These are phyloP conservation scores for Mechanitis messenoides DNA, from an alignment of 2,888 invertebrate species.

Conservation along the genomic window DNA sequence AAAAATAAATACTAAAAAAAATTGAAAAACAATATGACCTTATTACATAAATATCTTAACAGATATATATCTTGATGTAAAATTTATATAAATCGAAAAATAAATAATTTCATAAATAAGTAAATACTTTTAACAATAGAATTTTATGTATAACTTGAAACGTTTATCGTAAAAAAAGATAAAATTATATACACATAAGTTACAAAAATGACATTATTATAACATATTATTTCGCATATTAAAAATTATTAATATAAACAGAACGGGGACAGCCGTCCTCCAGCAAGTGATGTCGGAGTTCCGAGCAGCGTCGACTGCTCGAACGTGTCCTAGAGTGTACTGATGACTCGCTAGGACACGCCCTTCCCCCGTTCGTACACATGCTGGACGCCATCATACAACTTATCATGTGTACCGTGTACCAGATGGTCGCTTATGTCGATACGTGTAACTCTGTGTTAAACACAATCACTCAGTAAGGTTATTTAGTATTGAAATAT, in stretches of 20 bases:
- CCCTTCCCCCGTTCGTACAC: background rate
- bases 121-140: too few relatives aligned
- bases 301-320: constrained; percentile 18
- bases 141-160: too few relatives aligned
- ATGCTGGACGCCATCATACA: background rate
- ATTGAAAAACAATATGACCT: too few relatives aligned
- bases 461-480: too few relatives aligned
- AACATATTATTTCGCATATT: background rate
- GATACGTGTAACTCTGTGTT: background rate
- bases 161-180: too few relatives aligned
- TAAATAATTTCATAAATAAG: too few relatives aligned
- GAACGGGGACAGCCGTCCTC: constrained; percentile 54
- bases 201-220: background rate
- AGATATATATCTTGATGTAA: constrained; percentile 23
- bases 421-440: background rate
- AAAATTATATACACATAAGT: too few relatives aligned
- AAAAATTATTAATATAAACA: constrained; percentile 38
- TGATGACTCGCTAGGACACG: background rate
- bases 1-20: too few relatives aligned
- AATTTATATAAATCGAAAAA: background rate
- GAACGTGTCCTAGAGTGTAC: constrained; percentile 4
- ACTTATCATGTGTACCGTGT: background rate
- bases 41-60: constrained; percentile 18
- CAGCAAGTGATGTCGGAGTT: constrained; percentile 55
- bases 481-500: too few relatives aligned